Percentiles rank a stretch among this genome's conserved stretches.
phyloP scores from a whole-genome alignment of 2,888 invertebrate species.

The Dicycla oo region DNA sequence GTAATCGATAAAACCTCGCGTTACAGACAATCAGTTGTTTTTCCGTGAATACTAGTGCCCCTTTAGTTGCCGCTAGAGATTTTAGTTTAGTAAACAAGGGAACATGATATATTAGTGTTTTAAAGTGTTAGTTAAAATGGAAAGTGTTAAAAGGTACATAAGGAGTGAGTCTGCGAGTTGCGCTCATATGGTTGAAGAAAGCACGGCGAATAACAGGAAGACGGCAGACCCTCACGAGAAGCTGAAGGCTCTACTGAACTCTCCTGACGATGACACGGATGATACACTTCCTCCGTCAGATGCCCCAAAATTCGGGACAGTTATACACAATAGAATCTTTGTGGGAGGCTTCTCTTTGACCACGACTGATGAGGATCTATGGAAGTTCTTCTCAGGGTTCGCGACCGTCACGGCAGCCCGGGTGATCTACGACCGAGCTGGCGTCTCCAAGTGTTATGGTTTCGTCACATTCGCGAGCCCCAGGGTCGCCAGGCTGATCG shows the following conservation, averaged over 20 bases:
- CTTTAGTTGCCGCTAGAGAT: constrained; percentile 83
- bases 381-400: constrained; percentile 97
- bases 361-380: constrained; percentile 97
- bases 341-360: constrained; percentile 98
- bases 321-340: constrained; percentile 98
- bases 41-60: constrained; percentile 78
- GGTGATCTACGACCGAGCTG: constrained; percentile 98
- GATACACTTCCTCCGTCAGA: constrained; percentile 85
- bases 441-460: constrained; percentile 98
- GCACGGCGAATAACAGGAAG: constrained; percentile 81
- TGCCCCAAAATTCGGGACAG: constrained; percentile 93
- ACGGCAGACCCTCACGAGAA: constrained; percentile 86
- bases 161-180: constrained; percentile 88
- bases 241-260: constrained; percentile 85
- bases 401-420: constrained; percentile 98
- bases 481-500: constrained; percentile 87
- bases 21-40: constrained; percentile 75
- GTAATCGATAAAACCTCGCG: constrained; percentile 74
- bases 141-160: constrained; percentile 86
- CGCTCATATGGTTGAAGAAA: constrained; percentile 88
- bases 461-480: constrained; percentile 93
- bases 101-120: constrained; percentile 83
- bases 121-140: constrained; percentile 77
- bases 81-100: constrained; percentile 88
- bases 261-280: constrained; percentile 86